Conservation (phyloP, 1,140 invertebrate species). For the Mesaphorura yosii region DNA sequence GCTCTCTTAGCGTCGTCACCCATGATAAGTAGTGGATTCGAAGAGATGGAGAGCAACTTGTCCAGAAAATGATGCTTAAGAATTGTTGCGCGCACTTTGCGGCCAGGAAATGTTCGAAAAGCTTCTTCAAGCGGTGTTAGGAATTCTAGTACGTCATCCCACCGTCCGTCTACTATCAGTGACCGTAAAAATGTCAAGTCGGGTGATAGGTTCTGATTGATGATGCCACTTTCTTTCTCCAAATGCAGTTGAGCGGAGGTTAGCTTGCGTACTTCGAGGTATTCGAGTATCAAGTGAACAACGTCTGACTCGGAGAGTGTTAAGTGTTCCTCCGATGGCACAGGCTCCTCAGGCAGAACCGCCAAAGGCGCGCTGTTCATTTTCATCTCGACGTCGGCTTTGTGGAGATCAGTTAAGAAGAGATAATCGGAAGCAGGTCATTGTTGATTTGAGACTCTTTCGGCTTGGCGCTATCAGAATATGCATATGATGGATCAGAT, state of each 20-base stretch:
- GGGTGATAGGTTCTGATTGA: slow-evolving; percentile 75
- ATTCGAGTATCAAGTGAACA: slow-evolving; percentile 27
- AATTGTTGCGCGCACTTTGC: slow-evolving; percentile 26
- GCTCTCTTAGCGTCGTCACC: background rate
- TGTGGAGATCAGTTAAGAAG: no score
- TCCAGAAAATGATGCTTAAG: slow-evolving; percentile 29
- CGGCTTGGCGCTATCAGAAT: no score
- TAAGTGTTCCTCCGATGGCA: slow-evolving; percentile 23
- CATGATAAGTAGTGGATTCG: no score
- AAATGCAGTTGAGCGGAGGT: slow-evolving; percentile 60
- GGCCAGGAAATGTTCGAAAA: slow-evolving; percentile 30
- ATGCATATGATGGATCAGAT: no score
- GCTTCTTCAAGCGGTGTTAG: slow-evolving; percentile 82
- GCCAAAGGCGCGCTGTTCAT: no score
- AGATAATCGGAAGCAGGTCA: no score
- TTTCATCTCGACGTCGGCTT: no score
- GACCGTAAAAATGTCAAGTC: slow-evolving; percentile 87
- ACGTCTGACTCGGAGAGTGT: slow-evolving; percentile 26
- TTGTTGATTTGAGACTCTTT: no score
- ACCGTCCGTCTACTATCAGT: slow-evolving; percentile 90
- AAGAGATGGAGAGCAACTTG: slow-evolving; percentile 15
- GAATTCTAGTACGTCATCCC: slow-evolving; percentile 94
- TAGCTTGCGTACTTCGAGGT: slow-evolving; percentile 14
- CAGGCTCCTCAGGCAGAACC: no score
- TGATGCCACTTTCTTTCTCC: slow-evolving; percentile 88